Percentiles rank a stretch among this genome's conserved stretches.
These are phyloP conservation scores for Alethe diademata DNA, from an alignment of 2,113 vertebrate genomes.

Conservation along the genomic window DNA sequence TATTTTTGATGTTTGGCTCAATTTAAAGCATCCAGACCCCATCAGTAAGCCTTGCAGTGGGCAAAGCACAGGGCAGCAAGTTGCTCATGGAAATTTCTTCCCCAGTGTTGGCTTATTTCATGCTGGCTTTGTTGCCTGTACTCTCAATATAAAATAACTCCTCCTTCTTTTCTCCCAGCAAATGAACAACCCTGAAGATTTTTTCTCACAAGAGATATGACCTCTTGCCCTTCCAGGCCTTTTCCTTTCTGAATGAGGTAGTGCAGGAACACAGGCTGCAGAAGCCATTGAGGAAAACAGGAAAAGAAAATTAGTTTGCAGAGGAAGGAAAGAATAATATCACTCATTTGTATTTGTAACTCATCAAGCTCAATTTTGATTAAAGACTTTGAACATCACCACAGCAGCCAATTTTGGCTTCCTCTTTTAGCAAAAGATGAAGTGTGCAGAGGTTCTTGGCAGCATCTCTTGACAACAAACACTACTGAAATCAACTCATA, in stretches of 20 bases:
- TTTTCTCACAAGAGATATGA: not conserved
- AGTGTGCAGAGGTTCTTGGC: not conserved
- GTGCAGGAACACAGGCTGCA: not conserved
- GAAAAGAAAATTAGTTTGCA: not conserved
- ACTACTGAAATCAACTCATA: not conserved
- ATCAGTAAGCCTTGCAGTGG: not conserved
- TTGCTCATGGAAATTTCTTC: not conserved
- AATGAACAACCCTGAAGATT: not conserved
- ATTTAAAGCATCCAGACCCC: not conserved
- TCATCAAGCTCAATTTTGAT: not conserved
- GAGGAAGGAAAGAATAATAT: not conserved
- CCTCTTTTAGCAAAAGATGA: not conserved
- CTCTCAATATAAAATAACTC: not conserved
- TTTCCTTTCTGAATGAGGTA: not conserved
- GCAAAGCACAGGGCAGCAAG: not conserved
- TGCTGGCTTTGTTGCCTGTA: not conserved
- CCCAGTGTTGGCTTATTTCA: not conserved
- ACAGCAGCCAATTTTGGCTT: not conserved
- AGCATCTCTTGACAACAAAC: not conserved
- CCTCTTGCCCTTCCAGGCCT: not conserved
- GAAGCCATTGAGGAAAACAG: not conserved
- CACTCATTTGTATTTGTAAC: slow-evolving; percentile 2
- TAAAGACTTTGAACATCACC: not conserved
- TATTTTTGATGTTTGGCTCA: slow-evolving; percentile 3
- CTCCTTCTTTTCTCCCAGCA: not conserved